Base-by-base conservation (phyloP, 1,140 invertebrate genomes). In the Drosophila gunungcola region DNA sequence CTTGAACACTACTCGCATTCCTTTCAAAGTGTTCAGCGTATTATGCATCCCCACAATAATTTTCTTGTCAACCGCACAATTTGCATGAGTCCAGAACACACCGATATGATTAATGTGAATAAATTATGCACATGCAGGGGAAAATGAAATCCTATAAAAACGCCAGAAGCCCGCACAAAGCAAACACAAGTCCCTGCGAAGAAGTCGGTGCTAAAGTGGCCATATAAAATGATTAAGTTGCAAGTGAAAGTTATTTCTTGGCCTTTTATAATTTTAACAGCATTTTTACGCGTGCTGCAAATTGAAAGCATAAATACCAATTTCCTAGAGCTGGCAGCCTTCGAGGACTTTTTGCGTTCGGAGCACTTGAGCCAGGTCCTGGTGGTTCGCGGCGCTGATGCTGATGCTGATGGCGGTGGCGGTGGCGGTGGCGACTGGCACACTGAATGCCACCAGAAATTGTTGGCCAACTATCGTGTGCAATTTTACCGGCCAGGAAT, bases 211-310 rank as follows among this genome's bases (percentile, higher is more conserved):
- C 60, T 72, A 82, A 73, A 86, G 79, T 78, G 62, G 53, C 55
- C 84, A 79, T 88, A 88, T 79, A 86, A 79, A 86, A 86, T 86
- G 83, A 86, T 88, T 83, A 86, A 83, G 63, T 70, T 89, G 58
- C 83, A 70, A 88, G 79, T 89, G 85, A 89, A 89, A 89, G 88
- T 89, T 89, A 89, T 89, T 84, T 79, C 82, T 73, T 88, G 83
- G 83, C 65, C 78, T 84, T 72, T 89, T 78, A 89, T 89, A 89
- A 89, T 89, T 89, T 89, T 62, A 68, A 52, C 64, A 76, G 58
- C 45, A 78, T 67, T 80, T 80, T 80, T 73, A 80, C 67, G 85
- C 70, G 72, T 60, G 64, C 51, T 43, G 77, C 68, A 89, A 89
- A 89, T 89, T 84, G 84, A 89, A 89, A 84, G 49, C 84, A 89